phyloP scores from a whole-genome alignment of 2,113 vertebrate genomes.

The Shinisaurus crocodilurus region DNA sequence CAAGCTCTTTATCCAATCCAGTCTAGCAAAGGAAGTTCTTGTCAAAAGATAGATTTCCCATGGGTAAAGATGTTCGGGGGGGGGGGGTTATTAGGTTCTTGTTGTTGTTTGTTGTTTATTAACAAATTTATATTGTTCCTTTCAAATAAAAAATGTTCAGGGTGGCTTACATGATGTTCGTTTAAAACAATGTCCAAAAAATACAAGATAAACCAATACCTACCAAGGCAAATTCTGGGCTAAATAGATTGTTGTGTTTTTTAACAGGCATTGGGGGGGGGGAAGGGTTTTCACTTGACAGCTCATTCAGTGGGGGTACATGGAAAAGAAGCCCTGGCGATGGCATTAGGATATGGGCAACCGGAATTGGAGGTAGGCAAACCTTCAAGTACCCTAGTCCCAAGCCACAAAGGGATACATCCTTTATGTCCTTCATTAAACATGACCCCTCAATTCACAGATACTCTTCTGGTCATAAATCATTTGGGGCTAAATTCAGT shows the following conservation, averaged over 20 bases:
- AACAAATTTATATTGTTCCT: background rate
- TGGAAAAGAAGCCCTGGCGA: no score
- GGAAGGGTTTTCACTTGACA: background rate
- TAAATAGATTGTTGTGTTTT: no score
- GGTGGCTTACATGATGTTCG: background rate
- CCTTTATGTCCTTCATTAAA: no score
- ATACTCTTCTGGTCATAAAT: background rate
- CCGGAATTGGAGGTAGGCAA: no score
- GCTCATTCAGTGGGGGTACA: no score
- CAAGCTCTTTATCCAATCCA: background rate
- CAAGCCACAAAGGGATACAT: no score
- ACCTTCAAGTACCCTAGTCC: no score
- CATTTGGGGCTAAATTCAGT: background rate
- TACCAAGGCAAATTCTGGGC: no score
- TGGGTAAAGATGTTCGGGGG: background rate
- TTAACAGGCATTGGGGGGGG: no score
- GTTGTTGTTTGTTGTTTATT: background rate
- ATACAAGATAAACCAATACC: background rate
- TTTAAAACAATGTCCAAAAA: background rate
- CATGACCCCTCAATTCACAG: background rate
- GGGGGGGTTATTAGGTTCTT: background rate
- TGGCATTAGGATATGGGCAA: no score
- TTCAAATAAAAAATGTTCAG: background rate
- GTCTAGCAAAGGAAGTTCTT: background rate
- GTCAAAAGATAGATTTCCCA: background rate